A percentile compares a stretch with the other conserved stretches of the same genome.
phyloP scores from a whole-genome alignment of 1,140 invertebrate species.

The Hyphantria cunea region DNA sequence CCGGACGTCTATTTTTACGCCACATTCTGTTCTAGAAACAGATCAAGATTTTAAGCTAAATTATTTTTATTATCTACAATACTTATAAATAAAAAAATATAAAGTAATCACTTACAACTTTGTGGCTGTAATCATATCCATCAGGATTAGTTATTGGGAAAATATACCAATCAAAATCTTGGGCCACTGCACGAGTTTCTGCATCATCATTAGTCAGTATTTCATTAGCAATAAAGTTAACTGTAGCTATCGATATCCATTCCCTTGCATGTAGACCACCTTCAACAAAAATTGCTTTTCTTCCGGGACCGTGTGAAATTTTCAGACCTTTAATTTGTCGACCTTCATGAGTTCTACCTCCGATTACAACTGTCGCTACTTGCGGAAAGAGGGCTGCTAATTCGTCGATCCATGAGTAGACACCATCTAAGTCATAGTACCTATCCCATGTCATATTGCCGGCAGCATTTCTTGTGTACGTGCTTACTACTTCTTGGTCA shows the following conservation, averaged over 20 bases:
- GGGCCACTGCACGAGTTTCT: slow-evolving; percentile 74
- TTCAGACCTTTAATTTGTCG: slow-evolving; percentile 84
- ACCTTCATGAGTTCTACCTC: slow-evolving; percentile 82
- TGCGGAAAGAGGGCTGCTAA: slow-evolving; percentile 73
- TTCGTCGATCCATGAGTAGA: slow-evolving; percentile 72
- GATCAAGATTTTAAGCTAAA: slow-evolving; percentile 8
- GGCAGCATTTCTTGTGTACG: slow-evolving; percentile 43
- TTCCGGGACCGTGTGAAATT: slow-evolving; percentile 81
- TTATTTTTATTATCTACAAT: too few relatives aligned
- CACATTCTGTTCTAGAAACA: slow-evolving; percentile 82
- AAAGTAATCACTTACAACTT: slow-evolving; percentile 50
- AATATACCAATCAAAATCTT: slow-evolving; percentile 88
- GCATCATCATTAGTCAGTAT: slow-evolving; percentile 79
- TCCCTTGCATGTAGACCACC: slow-evolving; percentile 86
- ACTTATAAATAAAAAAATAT: neutral
- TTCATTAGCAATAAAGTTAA: slow-evolving; percentile 84
- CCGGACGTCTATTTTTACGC: slow-evolving; percentile 84
- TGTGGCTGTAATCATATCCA: slow-evolving; percentile 85
- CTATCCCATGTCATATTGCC: slow-evolving; percentile 69
- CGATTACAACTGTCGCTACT: slow-evolving; percentile 71
- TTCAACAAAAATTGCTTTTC: slow-evolving; percentile 78
- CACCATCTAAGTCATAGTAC: slow-evolving; percentile 78
- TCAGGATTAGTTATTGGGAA: slow-evolving; percentile 88
- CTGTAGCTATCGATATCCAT: slow-evolving; percentile 86
- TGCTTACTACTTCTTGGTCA: slow-evolving; percentile 53